phyloP scores from a whole-genome alignment of 1,140 invertebrate genomes.

The Nasonia giraulti region DNA sequence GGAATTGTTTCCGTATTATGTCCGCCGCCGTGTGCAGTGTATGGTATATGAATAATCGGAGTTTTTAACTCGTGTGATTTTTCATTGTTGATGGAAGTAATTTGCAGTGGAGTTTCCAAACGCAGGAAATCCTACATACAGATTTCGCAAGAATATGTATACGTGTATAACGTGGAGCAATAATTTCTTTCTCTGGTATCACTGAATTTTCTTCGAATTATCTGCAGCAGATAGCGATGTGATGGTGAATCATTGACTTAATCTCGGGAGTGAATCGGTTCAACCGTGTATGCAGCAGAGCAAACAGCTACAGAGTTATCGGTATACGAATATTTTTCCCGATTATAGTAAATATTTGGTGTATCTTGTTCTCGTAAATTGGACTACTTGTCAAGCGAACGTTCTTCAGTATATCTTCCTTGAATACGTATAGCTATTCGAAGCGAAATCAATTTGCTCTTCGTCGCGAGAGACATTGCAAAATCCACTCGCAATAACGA shows the following conservation, averaged over 20 bases:
- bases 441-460: neutral
- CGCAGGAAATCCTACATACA: neutral
- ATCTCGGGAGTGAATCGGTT: neutral
- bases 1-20: neutral
- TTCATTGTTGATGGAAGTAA: neutral
- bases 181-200: too few relatives aligned
- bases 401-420: too few relatives aligned
- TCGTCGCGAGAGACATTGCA: neutral
- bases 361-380: neutral
- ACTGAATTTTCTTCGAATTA: neutral
- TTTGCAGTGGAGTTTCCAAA: neutral
- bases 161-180: too few relatives aligned
- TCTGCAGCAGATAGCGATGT: neutral
- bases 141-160: neutral
- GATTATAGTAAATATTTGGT: neutral
- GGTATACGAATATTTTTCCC: neutral
- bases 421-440: too few relatives aligned
- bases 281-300: too few relatives aligned
- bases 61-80: neutral
- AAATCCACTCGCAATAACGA: neutral
- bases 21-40: neutral
- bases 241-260: neutral
- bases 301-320: neutral
- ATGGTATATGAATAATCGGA: neutral
- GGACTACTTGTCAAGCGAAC: neutral